These are phyloP conservation scores for Clarias batrachus DNA, from an alignment of 2,113 vertebrate species.

Conservation along the genomic window DNA sequence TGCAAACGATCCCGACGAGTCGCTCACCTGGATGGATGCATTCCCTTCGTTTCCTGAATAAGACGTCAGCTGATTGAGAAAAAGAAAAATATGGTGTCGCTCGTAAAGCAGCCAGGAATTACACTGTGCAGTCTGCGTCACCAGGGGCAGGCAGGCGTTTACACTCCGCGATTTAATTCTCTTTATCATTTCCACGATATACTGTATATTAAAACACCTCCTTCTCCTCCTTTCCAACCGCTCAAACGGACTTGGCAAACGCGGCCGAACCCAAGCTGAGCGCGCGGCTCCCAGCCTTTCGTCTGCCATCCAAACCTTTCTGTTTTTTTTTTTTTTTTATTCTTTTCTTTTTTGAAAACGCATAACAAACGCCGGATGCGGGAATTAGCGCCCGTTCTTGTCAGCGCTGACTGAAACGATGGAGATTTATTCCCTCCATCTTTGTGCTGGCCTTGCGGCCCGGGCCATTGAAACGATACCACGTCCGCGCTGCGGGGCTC, in stretches of 20 bases:
- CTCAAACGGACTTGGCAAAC: constrained; percentile 44
- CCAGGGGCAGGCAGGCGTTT: constrained; percentile 13
- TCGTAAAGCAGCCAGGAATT: constrained; percentile 13
- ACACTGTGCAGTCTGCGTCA: not conserved
- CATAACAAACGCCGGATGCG: constrained; percentile 54
- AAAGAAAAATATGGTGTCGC: not conserved
- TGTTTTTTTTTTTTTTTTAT: no score
- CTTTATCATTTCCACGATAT: constrained; percentile 34
- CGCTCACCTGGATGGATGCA: not conserved
- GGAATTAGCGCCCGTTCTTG: constrained; percentile 36
- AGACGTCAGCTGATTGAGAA: constrained; percentile 27
- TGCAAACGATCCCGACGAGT: not conserved
- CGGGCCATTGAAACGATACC: constrained; percentile 39
- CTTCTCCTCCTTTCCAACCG: constrained; percentile 3
- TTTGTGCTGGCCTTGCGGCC: constrained; percentile 43
- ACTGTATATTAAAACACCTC: constrained; percentile 44
- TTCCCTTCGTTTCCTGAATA: not conserved
- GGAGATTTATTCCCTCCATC: constrained; percentile 54
- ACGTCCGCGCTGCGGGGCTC: not conserved
- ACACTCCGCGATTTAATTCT: constrained; percentile 9
- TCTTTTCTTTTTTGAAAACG: constrained; percentile 23
- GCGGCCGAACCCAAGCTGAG: constrained; percentile 34
- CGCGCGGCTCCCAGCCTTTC: constrained; percentile 16
- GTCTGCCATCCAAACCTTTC: constrained; percentile 32
- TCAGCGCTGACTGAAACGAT: constrained; percentile 51